Percentiles rank a stretch among this genome's conserved stretches.
phyloP scores from a whole-genome alignment of 1,140 invertebrate species.

The Lethrus apterus region DNA sequence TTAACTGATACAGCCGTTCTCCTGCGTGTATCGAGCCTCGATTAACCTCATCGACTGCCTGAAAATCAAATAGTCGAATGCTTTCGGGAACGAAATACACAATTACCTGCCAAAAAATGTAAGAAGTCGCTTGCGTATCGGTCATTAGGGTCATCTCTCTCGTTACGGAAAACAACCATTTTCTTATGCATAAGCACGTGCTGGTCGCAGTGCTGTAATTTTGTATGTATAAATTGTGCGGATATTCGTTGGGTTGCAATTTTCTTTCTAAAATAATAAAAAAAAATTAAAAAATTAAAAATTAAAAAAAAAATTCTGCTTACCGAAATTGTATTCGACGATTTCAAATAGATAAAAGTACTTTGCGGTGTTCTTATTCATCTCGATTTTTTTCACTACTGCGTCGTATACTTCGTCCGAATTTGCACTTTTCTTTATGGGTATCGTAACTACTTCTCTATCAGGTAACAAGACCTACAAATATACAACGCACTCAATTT shows the following conservation, averaged over 20 bases:
- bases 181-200: constrained; percentile 87
- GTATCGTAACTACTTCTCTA: constrained; percentile 82
- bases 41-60: constrained; percentile 93
- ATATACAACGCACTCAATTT: background rate
- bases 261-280: constrained; percentile 72
- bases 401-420: constrained; percentile 87
- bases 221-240: constrained; percentile 96
- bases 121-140: constrained; percentile 57
- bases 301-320: constrained; percentile 27
- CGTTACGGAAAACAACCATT: constrained; percentile 86
- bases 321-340: constrained; percentile 92
- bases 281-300: constrained; percentile 8
- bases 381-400: constrained; percentile 78
- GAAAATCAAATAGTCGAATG: constrained; percentile 37
- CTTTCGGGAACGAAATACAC: constrained; percentile 16
- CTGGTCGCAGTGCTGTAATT: constrained; percentile 98
- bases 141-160: constrained; percentile 64
- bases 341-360: constrained; percentile 98
- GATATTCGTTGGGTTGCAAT: constrained; percentile 86
- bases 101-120: constrained; percentile 68
- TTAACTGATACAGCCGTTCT: constrained; percentile 88
- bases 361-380: constrained; percentile 71
- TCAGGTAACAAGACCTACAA: constrained; percentile 60
- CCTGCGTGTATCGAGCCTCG: constrained; percentile 83
- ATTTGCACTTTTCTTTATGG: constrained; percentile 83